Percentiles rank a stretch among this genome's conserved stretches.
These are phyloP conservation scores for Pseudomyrmex cubaensis DNA, from an alignment of 1,140 invertebrate species.

Conservation along the genomic window DNA sequence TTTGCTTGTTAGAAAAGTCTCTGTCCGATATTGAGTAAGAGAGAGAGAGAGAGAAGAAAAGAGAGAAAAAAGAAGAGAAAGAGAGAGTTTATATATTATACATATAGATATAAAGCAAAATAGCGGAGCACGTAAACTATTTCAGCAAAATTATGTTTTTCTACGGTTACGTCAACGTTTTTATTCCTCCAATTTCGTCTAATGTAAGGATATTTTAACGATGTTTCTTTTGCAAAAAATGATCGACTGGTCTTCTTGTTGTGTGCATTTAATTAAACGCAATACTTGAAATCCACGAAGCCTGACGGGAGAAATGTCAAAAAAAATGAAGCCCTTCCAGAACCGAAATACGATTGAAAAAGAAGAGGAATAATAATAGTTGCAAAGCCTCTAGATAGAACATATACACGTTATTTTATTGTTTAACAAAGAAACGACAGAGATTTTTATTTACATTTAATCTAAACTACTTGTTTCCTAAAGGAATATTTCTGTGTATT, in stretches of 20 bases:
- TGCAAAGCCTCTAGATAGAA: conserved; percentile 1
- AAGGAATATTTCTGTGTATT: conserved; percentile 58
- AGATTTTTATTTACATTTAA: conserved; percentile 59
- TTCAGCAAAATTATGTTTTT: too few species aligned
- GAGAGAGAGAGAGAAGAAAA: not conserved
- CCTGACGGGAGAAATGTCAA: not conserved
- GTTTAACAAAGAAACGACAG: conserved; percentile 53
- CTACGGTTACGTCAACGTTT: too few species aligned
- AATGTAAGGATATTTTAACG: too few species aligned
- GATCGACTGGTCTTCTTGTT: too few species aligned
- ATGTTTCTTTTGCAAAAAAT: too few species aligned
- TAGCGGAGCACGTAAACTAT: too few species aligned
- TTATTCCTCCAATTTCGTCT: too few species aligned
- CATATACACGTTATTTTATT: conserved; percentile 12
- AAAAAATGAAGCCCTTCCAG: not conserved
- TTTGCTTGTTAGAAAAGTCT: conserved; percentile 17
- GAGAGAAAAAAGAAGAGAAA: not conserved
- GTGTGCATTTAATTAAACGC: too few species aligned
- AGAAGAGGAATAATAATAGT: conserved; percentile 7
- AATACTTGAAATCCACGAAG: not conserved
- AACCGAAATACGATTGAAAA: not conserved
- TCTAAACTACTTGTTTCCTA: conserved; percentile 58
- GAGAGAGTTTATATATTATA: not conserved
- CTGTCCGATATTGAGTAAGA: not conserved
- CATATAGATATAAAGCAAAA: not conserved